Percentiles rank a stretch among this genome's conserved stretches.
These are phyloP conservation scores for Nylanderia fulva DNA, from an alignment of 1,140 invertebrate species.

Conservation along the genomic window DNA sequence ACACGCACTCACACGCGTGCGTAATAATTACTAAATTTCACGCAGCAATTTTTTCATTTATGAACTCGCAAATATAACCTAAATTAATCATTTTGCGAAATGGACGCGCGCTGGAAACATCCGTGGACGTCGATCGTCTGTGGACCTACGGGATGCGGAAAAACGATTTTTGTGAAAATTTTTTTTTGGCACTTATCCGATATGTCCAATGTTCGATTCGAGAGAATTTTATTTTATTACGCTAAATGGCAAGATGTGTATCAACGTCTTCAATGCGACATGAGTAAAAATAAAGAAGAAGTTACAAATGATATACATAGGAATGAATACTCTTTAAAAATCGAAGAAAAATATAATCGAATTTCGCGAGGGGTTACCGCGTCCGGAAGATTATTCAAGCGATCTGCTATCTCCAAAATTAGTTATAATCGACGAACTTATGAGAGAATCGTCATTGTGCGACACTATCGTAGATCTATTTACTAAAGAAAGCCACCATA, in stretches of 20 bases:
- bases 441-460: conserved; percentile 6
- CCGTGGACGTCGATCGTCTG: conserved; percentile 15
- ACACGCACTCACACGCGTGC: too few relatives aligned
- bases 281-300: background rate
- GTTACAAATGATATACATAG: too few relatives aligned
- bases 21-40: too few relatives aligned
- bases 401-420: background rate
- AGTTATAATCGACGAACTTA: background rate
- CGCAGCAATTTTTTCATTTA: too few relatives aligned
- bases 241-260: background rate
- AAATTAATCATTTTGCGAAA: background rate
- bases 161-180: too few relatives aligned
- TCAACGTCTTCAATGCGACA: background rate
- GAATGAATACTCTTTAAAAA: background rate
- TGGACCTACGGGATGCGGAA: background rate
- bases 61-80: too few relatives aligned
- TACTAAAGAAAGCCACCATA: background rate
- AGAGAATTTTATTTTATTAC: conserved; percentile 7
- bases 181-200: background rate
- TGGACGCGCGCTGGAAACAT: background rate
- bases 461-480: background rate
- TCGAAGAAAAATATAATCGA: background rate
- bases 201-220: background rate
- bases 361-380: background rate
- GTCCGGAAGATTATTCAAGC: background rate